Base-by-base conservation (phyloP, 2,113 vertebrate species). In the Pelobates fuscus region DNA sequence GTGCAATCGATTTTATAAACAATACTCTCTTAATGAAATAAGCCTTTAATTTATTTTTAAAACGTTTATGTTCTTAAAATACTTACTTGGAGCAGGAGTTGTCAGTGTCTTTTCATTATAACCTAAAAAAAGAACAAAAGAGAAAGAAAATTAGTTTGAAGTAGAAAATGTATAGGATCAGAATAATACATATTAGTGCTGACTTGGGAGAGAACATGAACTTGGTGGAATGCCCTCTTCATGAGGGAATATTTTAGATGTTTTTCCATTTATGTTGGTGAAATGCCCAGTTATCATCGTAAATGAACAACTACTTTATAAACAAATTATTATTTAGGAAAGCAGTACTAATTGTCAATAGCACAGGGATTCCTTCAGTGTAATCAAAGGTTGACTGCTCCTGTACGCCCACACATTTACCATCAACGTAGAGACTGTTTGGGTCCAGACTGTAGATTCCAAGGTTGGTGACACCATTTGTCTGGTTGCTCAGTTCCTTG, bases 401-500 rank as follows among this genome's bases (percentile, higher is more conserved):
- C 30, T 32, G 4, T 32, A 32, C 30, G 4, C n/a, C 44, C 44
- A 17, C 17, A 2, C 8, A 4, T 14, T 25, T 77, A 84, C 82
- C 78, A 0, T 55, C 79, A 12, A 82, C 68, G 37, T 73, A 77
- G 44, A 79, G 44, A 25, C 77, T 82, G 0, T 4, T 43, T 25
- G 73, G 15, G 1, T 82, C 73, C 70, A 82, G 70, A 1, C 2
- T 57, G 43, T 82, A 81, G 8, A 55, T 60, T 46, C 81, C 80
- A 0, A 81, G 61, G 24, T 66, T 1, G 0, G 81, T 78, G 54
- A 11, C 41, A 26, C 20, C 7, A 0, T 55, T 65, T 52, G 82
- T 84, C 77, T 70, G 80, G 79, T 76, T 37, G 69, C 80, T 85
- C 3, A 90, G 77, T 32, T 87, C 25, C 4, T 41, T 78, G 76